Percentiles rank a stretch among this genome's conserved stretches.
phyloP scores from a whole-genome alignment of 2,888 invertebrate genomes.

The Neoaliturus tenellus region DNA sequence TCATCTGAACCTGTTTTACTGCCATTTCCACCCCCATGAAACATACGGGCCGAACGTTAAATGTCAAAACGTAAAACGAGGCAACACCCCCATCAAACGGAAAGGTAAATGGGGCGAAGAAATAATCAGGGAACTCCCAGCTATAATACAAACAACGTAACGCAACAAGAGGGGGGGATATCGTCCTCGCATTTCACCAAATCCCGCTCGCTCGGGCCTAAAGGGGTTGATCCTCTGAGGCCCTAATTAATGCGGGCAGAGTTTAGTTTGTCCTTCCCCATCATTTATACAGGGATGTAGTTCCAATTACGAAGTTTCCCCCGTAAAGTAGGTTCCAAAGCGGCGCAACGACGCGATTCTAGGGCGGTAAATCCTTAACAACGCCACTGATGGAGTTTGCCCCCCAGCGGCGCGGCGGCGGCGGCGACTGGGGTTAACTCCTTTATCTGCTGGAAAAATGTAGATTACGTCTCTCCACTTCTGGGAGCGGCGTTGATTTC shows the following conservation, averaged over 20 bases:
- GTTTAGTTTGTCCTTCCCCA: slow-evolving; percentile 27
- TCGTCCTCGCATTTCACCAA: slow-evolving; percentile 6
- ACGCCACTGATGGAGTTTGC: slow-evolving; percentile 42
- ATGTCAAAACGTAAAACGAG: neutral
- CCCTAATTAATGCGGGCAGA: slow-evolving; percentile 25
- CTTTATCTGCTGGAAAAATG: slow-evolving; percentile 27
- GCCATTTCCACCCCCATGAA: neutral
- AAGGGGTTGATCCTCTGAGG: slow-evolving; percentile 3
- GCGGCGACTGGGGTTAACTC: slow-evolving; percentile 5
- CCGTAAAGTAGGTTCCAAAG: slow-evolving; percentile 8
- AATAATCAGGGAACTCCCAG: slow-evolving; percentile 18
- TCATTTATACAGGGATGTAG: slow-evolving; percentile 32
- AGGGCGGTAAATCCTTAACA: slow-evolving; percentile 45
- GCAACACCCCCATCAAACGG: neutral
- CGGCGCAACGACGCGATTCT: neutral
- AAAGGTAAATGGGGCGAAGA: slow-evolving; percentile 35
- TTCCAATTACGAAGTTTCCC: slow-evolving; percentile 20
- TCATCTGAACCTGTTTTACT: too few relatives aligned
- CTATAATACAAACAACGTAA: slow-evolving; percentile 18
- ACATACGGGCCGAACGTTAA: neutral
- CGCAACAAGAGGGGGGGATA: neutral
- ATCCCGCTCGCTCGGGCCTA: neutral
- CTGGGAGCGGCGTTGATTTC: neutral
- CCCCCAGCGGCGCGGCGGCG: slow-evolving; percentile 8
- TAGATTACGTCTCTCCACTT: neutral